Percentiles rank a stretch among this genome's conserved stretches.
Evolutionary conservation across 2,113 vertebrate genomes (phyloP).

Genomic region (Ptyas mucosa): DNA sequence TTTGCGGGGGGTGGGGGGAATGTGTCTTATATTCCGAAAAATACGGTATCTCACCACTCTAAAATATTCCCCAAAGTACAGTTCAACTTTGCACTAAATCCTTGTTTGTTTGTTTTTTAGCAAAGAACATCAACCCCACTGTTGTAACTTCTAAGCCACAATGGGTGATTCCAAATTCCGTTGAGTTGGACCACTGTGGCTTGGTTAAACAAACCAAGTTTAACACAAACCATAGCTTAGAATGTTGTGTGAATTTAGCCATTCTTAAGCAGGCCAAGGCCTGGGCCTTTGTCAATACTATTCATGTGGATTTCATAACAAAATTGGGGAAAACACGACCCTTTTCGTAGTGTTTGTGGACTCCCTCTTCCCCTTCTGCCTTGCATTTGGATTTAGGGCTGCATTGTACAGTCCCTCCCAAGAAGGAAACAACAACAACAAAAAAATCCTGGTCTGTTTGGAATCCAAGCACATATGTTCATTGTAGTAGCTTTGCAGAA

Average conservation of each 20-base stretch:
- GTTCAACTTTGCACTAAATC: background rate
- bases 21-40: too few relatives aligned
- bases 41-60: background rate
- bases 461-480: slow-evolving; percentile 60
- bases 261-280: background rate
- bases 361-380: slow-evolving; percentile 20
- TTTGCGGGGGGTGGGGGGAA: too few relatives aligned
- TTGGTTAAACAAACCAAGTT: background rate
- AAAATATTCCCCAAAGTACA: background rate
- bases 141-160: background rate
- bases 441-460: slow-evolving; percentile 43
- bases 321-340: background rate
- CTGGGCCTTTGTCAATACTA: background rate
- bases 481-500: slow-evolving; percentile 65
- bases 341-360: background rate
- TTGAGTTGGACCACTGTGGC: background rate
- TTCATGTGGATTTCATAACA: background rate
- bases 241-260: background rate
- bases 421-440: background rate
- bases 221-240: background rate
- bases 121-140: background rate
- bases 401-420: slow-evolving; percentile 2
- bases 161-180: background rate
- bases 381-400: background rate
- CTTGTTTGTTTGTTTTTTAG: too few relatives aligned